Evolutionary conservation across 2,797 vertebrate genomes (phyloP), one percentile per base, ranked within the genome.

Genomic region (Melanotaenia maccullochi): DNA sequence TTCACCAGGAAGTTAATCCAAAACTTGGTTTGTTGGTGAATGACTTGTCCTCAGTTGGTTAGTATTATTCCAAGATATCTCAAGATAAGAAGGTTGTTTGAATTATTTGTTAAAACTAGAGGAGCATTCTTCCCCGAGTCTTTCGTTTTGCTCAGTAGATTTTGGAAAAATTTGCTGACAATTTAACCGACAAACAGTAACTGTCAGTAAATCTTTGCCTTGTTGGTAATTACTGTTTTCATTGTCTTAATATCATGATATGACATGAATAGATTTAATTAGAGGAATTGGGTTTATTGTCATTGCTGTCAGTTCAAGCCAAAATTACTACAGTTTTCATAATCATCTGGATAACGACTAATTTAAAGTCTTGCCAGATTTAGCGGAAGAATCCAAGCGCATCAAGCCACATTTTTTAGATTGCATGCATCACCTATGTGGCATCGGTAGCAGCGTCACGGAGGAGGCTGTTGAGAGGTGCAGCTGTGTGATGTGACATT

Each of bases 401-500:
- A 30, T 51, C 56, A 42, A 60, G 49, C 81, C 76, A 86, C 65
- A 22, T 36, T 69, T 25, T 52, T 60, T 28, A 28, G 16, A 73
- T 82, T 83, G 81, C 74, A 67, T 66, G 62, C 65, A 8, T 81
- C 80, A 70, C 56, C 65, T 42, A 59, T 3, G 49, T 28, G 36
- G 68, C 55, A 30, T 65, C 9, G 4, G 20, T 9, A 12, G 81
- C 75, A 75, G 77, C 76, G 30, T 71, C 76, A 32, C 33, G 0
- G 40, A 44, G 56, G 69, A 56, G 51, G 80, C 68, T 55, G 63
- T 6, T n/a, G 65, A 5, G 51, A 71, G 73, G 25, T 73, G 81
- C 60, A 67, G 78, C 75, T 59, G 69, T 54, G 69, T 76, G 62
- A 56, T 66, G 77, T 86, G 89, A 87, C 76, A 76, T 66, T 75